Evolutionary conservation across 1,140 invertebrate genomes (phyloP).

Genomic region (Aphidius ervi): DNA sequence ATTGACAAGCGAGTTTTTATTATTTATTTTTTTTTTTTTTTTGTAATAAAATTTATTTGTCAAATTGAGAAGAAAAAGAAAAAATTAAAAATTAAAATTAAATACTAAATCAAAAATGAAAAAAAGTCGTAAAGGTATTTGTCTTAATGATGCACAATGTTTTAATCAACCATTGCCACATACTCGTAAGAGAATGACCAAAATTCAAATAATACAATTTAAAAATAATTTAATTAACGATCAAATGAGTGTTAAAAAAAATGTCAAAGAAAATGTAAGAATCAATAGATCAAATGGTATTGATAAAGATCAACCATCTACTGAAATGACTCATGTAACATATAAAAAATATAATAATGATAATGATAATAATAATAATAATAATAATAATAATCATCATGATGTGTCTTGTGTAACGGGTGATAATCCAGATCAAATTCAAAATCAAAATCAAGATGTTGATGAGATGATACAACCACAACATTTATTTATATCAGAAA

Average conservation of each 20-base stretch:
- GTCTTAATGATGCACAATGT: slow-evolving; percentile 29
- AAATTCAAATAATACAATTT: slow-evolving; percentile 24
- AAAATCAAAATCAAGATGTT: too few species aligned
- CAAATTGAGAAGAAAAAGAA: too few species aligned
- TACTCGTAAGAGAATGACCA: slow-evolving; percentile 29
- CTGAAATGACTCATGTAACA: slow-evolving; percentile 9
- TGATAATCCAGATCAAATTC: too few species aligned
- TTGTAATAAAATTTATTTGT: background rate
- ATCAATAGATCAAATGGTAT: background rate
- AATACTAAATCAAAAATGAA: slow-evolving; percentile 1
- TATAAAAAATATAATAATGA: background rate
- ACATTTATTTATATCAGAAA: too few species aligned
- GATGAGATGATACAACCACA: too few species aligned
- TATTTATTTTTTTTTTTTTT: background rate
- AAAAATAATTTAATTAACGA: background rate
- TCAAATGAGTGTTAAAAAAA: background rate
- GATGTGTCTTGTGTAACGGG: background rate
- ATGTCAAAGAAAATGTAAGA: background rate
- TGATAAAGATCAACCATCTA: slow-evolving; percentile 13
- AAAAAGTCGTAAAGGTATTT: slow-evolving; percentile 24
- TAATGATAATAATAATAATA: background rate
- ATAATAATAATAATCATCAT: background rate
- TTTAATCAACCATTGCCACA: slow-evolving; percentile 28
- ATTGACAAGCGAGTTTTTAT: background rate
- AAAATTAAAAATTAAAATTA: too few species aligned